Evolutionary conservation across 2,113 vertebrate species (phyloP), one percentile per base, ranked within the genome.

Genomic region (Poeciliopsis retropinna): DNA sequence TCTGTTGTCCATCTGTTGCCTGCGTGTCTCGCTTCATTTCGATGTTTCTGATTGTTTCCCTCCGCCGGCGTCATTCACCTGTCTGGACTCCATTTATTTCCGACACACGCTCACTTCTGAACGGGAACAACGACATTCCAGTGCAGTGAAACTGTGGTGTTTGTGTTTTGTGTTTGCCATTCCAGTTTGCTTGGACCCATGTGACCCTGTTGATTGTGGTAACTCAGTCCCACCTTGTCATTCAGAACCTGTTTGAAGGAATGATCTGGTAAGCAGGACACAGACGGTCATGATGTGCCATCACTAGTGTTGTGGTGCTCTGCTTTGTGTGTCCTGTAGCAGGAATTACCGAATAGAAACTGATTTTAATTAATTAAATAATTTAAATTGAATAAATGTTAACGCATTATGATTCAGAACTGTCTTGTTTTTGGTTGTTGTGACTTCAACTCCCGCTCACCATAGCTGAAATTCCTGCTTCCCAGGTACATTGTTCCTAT

Each of bases 221-320:
- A 90, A 98, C 97, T 94, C 98, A 99, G 94, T 99, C 98, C 92
- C 98, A 99, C 95, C 97, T 99, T 93, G 96, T 99, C 94, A 99
- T 99, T 95, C 98, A 99, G 94, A 99, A 99, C 96, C 97, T 99
- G 93, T 99, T 99, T 97, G 98, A 99, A 96, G 97, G 98, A 89
- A 97, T 98, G 97, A 99, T 99, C 96, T 99, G 98, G 98, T 99
- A 98, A 99, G 97, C 81, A 79, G 76, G 67, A 86, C 75, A 19
- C 82, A 51, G 78, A 67, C 62, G 25, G 72, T 80, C 69, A 64
- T 3, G 34, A 37, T 65, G 67, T 67, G 32, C 70, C 19, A 30
- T 71, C 3, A 5, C 57, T 11, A 29, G 54, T 67, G 76, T 60
- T 27, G 5, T 54, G 37, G 17, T 57, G 54, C 22, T 34, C n/a